phyloP scores from a whole-genome alignment of 2,888 invertebrate genomes.

The Trichopoda pennipes region DNA sequence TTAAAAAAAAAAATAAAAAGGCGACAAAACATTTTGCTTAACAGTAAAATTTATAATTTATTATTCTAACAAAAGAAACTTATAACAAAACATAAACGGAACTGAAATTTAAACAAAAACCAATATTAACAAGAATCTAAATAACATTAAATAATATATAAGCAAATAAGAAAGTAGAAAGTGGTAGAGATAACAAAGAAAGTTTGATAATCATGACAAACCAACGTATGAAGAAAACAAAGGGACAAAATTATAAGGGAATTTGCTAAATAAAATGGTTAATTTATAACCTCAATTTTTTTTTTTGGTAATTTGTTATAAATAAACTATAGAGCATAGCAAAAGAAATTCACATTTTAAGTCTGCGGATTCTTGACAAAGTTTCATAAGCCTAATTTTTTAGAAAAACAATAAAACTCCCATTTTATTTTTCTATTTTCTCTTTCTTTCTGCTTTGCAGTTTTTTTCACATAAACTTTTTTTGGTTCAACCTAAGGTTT shows the following conservation, averaged over 20 bases:
- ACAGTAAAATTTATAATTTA: slow-evolving; percentile 34
- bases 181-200: not conserved
- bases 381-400: too few relatives aligned
- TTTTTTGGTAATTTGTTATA: too few relatives aligned
- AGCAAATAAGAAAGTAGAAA: slow-evolving; percentile 13
- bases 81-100: slow-evolving; percentile 34
- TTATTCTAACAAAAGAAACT: slow-evolving; percentile 17
- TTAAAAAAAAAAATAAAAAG: slow-evolving; percentile 58
- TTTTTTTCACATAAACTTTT: too few relatives aligned
- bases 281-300: not conserved
- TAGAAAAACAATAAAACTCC: too few relatives aligned
- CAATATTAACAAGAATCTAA: slow-evolving; percentile 43
- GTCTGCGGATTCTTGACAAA: too few relatives aligned
- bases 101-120: slow-evolving; percentile 56
- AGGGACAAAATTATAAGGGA: slow-evolving; percentile 8
- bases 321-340: too few relatives aligned
- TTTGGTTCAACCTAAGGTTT: too few relatives aligned
- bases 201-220: slow-evolving; percentile 42
- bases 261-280: not conserved
- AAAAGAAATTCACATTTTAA: too few relatives aligned
- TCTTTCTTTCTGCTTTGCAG: too few relatives aligned
- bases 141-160: slow-evolving; percentile 22
- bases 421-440: too few relatives aligned
- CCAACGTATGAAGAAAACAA: slow-evolving; percentile 6
- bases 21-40: slow-evolving; percentile 44